Evolutionary conservation across 1,140 invertebrate species (phyloP), one percentile per base, ranked within the genome.

Genomic region (Lordiphosa mommai): DNA sequence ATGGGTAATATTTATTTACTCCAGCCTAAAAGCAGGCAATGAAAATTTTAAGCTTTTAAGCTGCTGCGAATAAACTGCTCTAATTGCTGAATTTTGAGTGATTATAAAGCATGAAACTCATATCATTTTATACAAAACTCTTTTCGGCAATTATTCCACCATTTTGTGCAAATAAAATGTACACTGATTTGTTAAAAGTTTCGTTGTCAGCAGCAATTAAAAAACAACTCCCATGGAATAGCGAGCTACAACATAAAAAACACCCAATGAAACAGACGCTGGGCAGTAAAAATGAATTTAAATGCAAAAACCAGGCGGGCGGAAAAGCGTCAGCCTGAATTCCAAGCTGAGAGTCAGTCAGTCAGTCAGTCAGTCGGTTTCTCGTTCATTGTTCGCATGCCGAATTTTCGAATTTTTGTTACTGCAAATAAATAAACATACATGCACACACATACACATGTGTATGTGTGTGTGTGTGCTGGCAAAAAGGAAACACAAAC

Each of bases 131-230:
- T 7, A 27, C 23, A 27, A 27, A 27, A 7, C 23, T 27, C 23
- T 27, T 6, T 27, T 27, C 23, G 23, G 6, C 23, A 6, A 27
- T 27, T 27, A 27, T 27, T 27, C 23, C 23, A 27, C 23, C 23
- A 27, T 27, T 27, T 27, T 7, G 23, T 27, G 23, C 23, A 27
- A 7, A 27, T 4, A 27, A 27, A 27, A 27, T 27, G 23, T 27
- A 33, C 53, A 50, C 60, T 80, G 76, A 80, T 80, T 82, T 74
- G 76, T 66, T 71, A 53, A 67, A 79, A 79, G 66, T 74, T 79
- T 63, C 76, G 74, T 76, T 80, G 76, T 80, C 74, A 82, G 74
- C 74, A 74, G 74, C 74, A 79, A 79, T 79, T 79, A 79, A 79
- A 80, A 79, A 60, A 69, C 37, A 59, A 73, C 4, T 27, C 23